phyloP scores from a whole-genome alignment of 1,140 invertebrate genomes.

The Tyrophagus putrescentiae region DNA sequence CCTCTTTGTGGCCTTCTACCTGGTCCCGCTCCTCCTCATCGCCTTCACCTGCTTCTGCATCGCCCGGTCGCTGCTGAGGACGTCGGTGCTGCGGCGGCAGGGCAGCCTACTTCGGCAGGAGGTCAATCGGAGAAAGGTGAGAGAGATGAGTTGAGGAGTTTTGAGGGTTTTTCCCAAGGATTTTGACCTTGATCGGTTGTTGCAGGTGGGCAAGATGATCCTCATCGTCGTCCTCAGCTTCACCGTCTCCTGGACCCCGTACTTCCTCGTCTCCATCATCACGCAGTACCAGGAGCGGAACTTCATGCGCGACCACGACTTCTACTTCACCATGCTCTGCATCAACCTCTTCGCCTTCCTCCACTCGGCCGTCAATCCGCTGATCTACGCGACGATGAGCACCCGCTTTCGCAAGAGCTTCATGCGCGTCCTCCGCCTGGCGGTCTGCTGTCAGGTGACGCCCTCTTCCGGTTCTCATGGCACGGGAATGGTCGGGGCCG shows the following conservation, averaged over 20 bases:
- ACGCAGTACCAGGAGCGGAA: constrained; percentile 34
- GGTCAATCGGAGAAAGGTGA: constrained; percentile 31
- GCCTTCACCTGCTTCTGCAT: constrained; percentile 35
- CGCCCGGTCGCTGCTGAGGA: constrained; percentile 32
- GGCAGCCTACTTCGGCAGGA: constrained; percentile 29
- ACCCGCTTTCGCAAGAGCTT: constrained; percentile 34
- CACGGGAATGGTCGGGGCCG: neutral
- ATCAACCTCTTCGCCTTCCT: constrained; percentile 38
- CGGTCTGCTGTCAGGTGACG: constrained; percentile 3
- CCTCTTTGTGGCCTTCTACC: constrained; percentile 36
- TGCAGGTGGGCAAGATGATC: constrained; percentile 37
- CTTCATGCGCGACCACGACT: constrained; percentile 34
- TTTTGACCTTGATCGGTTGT: constrained; percentile 14
- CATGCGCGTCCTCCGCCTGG: constrained; percentile 21
- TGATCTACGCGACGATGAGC: constrained; percentile 39
- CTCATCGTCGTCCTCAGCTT: constrained; percentile 35
- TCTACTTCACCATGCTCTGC: constrained; percentile 38
- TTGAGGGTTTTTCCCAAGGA: neutral
- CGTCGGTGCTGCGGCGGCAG: constrained; percentile 28
- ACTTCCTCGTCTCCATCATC: constrained; percentile 36
- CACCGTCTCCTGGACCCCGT: constrained; percentile 37
- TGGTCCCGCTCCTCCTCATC: constrained; percentile 36
- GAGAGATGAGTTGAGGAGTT: no score
- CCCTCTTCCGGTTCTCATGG: neutral
- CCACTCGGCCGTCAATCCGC: constrained; percentile 39